Evolutionary conservation across 2,797 vertebrate genomes (phyloP).

Genomic region (Cheirogaleus major): DNA sequence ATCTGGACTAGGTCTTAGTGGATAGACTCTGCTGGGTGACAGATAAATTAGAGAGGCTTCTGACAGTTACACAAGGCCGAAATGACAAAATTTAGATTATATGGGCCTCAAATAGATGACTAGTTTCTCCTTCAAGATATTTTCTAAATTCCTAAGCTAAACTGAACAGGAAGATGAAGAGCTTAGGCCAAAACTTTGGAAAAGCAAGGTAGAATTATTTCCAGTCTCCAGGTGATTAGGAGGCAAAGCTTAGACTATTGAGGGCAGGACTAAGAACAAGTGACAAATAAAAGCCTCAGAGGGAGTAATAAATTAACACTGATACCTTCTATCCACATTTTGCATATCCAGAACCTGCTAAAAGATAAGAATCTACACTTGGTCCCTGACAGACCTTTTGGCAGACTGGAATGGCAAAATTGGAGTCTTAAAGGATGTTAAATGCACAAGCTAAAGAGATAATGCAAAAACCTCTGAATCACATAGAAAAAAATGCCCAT

Average conservation of each 20-base stretch:
- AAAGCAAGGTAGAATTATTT: neutral
- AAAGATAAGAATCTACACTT: neutral
- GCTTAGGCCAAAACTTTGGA: neutral
- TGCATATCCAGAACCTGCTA: neutral
- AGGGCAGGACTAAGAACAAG: neutral
- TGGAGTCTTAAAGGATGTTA: neutral
- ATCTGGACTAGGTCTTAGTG: neutral
- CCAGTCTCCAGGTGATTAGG: neutral
- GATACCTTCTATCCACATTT: neutral
- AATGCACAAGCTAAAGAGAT: neutral
- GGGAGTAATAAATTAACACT: neutral
- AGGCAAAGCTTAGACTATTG: neutral
- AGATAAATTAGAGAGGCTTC: neutral
- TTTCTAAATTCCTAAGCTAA: neutral
- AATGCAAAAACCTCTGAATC: neutral
- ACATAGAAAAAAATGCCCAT: neutral
- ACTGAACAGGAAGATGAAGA: neutral
- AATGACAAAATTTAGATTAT: neutral
- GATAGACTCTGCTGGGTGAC: neutral
- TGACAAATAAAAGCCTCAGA: neutral
- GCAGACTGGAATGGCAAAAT: neutral
- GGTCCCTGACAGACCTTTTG: neutral
- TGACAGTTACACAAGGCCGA: neutral
- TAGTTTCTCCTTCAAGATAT: neutral
- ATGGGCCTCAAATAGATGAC: neutral